phyloP scores from a whole-genome alignment of 2,888 invertebrate species.

The Sinhomidia bicolor region DNA sequence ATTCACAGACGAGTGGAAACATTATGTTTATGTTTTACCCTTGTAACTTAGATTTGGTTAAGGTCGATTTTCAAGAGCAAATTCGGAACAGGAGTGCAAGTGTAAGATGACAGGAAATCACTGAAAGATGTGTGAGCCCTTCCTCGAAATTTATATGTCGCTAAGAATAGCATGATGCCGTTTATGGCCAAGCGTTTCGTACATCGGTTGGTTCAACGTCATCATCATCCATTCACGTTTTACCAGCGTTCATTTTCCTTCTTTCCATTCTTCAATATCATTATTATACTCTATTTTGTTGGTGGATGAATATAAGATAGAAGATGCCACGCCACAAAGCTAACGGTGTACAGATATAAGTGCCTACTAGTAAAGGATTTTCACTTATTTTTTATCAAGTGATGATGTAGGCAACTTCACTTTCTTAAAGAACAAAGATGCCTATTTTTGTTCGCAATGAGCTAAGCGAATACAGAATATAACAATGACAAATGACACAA shows the following conservation, averaged over 20 bases:
- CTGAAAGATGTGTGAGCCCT: background rate
- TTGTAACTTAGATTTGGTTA: background rate
- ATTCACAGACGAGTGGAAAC: background rate
- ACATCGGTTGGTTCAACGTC: background rate
- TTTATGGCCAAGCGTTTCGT: background rate
- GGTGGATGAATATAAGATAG: background rate
- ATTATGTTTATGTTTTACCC: background rate
- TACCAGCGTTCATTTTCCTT: slow-evolving; percentile 25
- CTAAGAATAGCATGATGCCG: slow-evolving; percentile 23
- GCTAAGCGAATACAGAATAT: background rate
- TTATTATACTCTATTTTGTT: too few relatives aligned
- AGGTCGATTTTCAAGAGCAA: background rate
- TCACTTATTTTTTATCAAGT: slow-evolving; percentile 14
- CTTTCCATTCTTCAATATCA: background rate
- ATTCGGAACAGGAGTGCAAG: background rate
- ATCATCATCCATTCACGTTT: slow-evolving; percentile 9
- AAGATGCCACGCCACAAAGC: slow-evolving; percentile 2
- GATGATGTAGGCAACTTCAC: slow-evolving; percentile 9
- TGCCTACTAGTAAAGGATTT: background rate
- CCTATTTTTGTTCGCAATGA: slow-evolving; percentile 2
- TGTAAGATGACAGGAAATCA: slow-evolving; percentile 2
- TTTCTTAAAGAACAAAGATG: slow-evolving; percentile 6
- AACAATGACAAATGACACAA: slow-evolving; percentile 43
- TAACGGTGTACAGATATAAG: background rate
- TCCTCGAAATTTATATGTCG: slow-evolving; percentile 34